Evolutionary conservation across 2,113 vertebrate species (phyloP).

Genomic region (Rhabdornis inornatus): DNA sequence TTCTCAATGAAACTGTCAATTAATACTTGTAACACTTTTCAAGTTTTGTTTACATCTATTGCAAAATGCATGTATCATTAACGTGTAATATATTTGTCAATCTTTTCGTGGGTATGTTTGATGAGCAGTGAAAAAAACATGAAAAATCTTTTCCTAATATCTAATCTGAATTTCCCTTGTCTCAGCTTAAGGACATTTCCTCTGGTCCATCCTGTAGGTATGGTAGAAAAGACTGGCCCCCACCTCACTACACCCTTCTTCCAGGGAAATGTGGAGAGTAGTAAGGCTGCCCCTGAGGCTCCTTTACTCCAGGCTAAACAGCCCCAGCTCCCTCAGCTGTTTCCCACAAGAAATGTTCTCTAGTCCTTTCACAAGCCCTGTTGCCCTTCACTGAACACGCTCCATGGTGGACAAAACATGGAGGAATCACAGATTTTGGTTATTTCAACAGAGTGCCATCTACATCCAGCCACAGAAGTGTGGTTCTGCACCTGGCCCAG

Average conservation of each 20-base stretch:
- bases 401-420: background rate
- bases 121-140: background rate
- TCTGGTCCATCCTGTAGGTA: background rate
- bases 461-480: background rate
- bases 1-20: background rate
- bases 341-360: background rate
- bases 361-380: background rate
- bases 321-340: background rate
- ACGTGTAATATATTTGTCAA: background rate
- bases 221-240: background rate
- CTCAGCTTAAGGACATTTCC: background rate
- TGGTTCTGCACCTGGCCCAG: background rate
- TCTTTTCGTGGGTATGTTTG: background rate
- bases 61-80: background rate
- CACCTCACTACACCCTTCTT: background rate
- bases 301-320: background rate
- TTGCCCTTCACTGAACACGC: fast-evolving
- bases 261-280: background rate
- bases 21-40: background rate
- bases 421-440: background rate
- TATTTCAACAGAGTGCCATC: background rate
- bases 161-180: background rate
- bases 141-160: background rate
- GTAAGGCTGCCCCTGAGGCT: background rate
- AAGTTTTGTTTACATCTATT: background rate